Base-by-base conservation (phyloP, 92 coral and sea anemone genomes). In the Meandrina meandrites region DNA sequence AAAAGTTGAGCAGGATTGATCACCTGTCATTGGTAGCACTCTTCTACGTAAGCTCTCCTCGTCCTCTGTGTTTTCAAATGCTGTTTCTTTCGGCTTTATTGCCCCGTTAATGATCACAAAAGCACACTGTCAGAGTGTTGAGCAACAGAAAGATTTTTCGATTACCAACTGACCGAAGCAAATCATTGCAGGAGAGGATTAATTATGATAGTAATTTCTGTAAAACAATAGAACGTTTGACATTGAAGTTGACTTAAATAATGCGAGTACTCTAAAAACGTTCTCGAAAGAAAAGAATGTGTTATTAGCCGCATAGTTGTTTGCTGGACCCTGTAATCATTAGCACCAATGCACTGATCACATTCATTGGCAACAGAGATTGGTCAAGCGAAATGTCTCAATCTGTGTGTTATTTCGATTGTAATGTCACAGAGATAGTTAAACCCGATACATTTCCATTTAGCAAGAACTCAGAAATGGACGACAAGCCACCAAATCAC, bases 151-250 rank as follows among this genome's bases (percentile, higher is more conserved):
- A 34, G n/a, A 32, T 15, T 66, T 16, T 12, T 17, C 12, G 27
- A 62, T 24, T 18, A 24, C 58, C 16, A 64, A 35, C 48, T 60
- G 75, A 37, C 75, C 32, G 64, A 81, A 67, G 32, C 57, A 81
- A 66, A 51, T 37, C 78, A 27, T 4, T 17, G 50, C 64, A 27
- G 35, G 32, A 24, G 54, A 13, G 21, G 75, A 66, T 60, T 60
- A 37, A 60, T 58, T 30, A 40, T 69, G 47, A 58, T 80, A 45
- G 75, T 28, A 64, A 64, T 81, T 81, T 30, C 57, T 48, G 19
- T 40, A 37, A 42, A 67, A 81, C 84, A 81, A 81, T 64, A 27
- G 84, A 30, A 54, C 84, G 30, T 67, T 81, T 81, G 75, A 81
- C 37, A 81, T 81, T 67, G 28, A 40, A 30, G 71, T 48, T 67